Conservation (phyloP, 2,113 vertebrate genomes). For the Peucedramus taeniatus region DNA sequence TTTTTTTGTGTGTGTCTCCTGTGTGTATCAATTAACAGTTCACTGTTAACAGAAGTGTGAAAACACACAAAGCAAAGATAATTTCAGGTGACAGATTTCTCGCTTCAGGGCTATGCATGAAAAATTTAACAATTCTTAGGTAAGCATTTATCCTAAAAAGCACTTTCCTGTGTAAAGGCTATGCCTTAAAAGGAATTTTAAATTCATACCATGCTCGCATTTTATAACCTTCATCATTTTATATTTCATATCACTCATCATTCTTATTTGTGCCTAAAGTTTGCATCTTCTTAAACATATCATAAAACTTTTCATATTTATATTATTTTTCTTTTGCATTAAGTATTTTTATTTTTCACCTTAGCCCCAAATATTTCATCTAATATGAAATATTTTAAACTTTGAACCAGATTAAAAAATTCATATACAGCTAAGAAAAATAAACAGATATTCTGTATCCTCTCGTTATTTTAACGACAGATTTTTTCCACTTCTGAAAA, state of each 20-base stretch:
- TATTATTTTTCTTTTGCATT: background rate
- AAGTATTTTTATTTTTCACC: background rate
- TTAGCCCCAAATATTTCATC: background rate
- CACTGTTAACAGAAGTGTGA: conserved; percentile 26
- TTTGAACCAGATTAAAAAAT: background rate
- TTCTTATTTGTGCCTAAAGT: background rate
- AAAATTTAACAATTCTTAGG: conserved; percentile 54
- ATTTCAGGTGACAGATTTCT: conserved; percentile 31
- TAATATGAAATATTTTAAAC: background rate
- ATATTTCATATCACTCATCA: background rate
- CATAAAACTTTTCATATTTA: background rate
- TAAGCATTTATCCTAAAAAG: conserved; percentile 44
- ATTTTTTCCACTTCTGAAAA: background rate
- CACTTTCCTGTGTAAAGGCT: background rate
- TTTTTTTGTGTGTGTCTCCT: background rate
- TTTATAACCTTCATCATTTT: background rate
- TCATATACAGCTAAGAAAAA: background rate
- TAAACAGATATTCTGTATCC: background rate
- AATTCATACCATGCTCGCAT: background rate
- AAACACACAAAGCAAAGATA: conserved; percentile 48
- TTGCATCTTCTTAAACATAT: background rate
- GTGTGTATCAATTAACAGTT: conserved; percentile 34
- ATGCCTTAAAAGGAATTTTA: background rate
- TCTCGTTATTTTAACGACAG: background rate
- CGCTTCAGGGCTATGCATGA: conserved; percentile 11